A percentile compares a stretch with the other conserved stretches of the same genome.
Conservation (phyloP, 2,888 invertebrate species). For the Pachydiplax longipennis region DNA sequence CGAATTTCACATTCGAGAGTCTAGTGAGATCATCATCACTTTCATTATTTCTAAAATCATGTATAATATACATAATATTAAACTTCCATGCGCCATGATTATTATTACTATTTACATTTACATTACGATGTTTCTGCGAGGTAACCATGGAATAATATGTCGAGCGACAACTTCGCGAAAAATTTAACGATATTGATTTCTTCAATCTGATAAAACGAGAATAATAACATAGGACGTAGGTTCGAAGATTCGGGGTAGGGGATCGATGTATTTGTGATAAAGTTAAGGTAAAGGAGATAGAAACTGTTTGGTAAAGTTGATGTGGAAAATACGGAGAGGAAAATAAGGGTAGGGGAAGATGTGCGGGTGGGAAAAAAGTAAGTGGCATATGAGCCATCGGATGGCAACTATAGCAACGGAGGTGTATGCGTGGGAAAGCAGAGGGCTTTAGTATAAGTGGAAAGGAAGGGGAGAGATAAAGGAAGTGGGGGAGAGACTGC, state of each 20-base stretch:
- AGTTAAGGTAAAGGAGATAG: not conserved
- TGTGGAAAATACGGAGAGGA: not conserved
- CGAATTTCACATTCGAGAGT: too few species aligned
- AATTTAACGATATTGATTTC: too few species aligned
- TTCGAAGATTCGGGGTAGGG: not conserved
- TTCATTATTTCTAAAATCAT: too few species aligned
- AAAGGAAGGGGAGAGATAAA: not conserved
- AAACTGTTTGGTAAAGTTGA: not conserved
- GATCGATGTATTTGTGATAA: not conserved
- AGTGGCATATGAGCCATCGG: not conserved
- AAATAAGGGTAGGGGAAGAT: not conserved
- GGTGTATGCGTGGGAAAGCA: not conserved
- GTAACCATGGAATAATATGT: too few species aligned
- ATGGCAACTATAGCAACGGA: not conserved
- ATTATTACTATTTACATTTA: too few species aligned
- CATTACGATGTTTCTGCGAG: too few species aligned
- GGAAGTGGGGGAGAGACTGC: not conserved
- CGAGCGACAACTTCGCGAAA: too few species aligned
- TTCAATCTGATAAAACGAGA: too few species aligned
- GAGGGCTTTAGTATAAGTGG: not conserved
- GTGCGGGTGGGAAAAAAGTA: not conserved
- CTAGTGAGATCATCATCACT: too few species aligned
- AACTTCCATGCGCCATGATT: too few species aligned
- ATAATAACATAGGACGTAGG: too few species aligned
- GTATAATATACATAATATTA: too few species aligned